Evolutionary conservation across 1,140 invertebrate species (phyloP).

Genomic region (Dufourea novaeangliae): DNA sequence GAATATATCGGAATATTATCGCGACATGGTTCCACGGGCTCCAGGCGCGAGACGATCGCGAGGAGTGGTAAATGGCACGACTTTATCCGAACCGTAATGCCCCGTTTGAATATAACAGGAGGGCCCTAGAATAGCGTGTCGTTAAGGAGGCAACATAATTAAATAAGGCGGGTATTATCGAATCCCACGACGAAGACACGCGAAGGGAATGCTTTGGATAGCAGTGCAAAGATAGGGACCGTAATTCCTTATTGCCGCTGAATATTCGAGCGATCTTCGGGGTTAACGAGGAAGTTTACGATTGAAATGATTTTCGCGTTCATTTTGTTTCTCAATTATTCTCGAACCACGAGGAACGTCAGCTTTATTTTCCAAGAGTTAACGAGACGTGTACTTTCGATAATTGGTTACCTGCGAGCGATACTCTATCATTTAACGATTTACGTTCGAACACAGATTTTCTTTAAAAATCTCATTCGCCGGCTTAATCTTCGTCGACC

Average conservation of each 20-base stretch:
- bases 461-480: too few species aligned
- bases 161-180: background rate
- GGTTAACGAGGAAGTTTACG: slow-evolving; percentile 1
- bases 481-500: too few species aligned
- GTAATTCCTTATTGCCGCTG: background rate
- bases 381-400: background rate
- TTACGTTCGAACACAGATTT: too few species aligned
- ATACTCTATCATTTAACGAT: too few species aligned
- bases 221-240: background rate
- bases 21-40: background rate
- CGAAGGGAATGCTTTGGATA: background rate
- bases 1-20: too few species aligned
- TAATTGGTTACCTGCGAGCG: too few species aligned
- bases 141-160: slow-evolving; percentile 7
- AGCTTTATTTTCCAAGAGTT: background rate
- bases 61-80: background rate
- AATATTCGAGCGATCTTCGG: background rate
- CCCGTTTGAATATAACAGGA: slow-evolving; percentile 17
- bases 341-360: background rate
- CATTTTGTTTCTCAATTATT: background rate
- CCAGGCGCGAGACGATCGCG: background rate
- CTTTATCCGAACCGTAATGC: background rate
- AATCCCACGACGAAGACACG: slow-evolving; percentile 13
- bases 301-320: background rate
- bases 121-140: background rate